Evolutionary conservation across 2,113 vertebrate genomes (phyloP), one percentile per base, ranked within the genome.

Genomic region (Chamaea fasciata): DNA sequence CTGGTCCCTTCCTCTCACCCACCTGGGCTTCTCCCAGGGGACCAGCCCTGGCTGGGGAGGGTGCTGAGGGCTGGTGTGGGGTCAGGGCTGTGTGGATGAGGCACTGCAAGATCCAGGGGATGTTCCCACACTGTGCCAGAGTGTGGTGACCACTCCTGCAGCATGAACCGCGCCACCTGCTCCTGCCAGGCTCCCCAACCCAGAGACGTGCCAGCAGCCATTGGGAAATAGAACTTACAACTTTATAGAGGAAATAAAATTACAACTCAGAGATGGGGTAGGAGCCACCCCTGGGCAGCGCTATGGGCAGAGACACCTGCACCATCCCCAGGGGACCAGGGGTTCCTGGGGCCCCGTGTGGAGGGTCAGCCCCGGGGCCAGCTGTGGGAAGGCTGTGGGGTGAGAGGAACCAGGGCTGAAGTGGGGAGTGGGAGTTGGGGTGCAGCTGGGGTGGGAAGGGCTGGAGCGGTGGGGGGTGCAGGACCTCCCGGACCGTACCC

Each of bases 191-290:
- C 33, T 57, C 28, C 59, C 68, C 83, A 27, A 18, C 22, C 39
- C 65, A 57, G 57, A 57, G 63, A 94, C 3, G 2, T 55, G 39
- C n/a, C 53, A 30, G 53, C 37, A 85, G 53, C n/a, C 39, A 0
- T 14, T 41, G 52, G 71, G 90, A 91, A 88, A 87, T 2, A 92
- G 67, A 94, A 94, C 57, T 37, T 35, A 76, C 67, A 62, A 65
- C 70, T 97, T 97, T 95, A 96, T 95, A 69, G 53, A 91, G 84
- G 88, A 95, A 95, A 95, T 95, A 96, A 96, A 96, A 95, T 95
- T 94, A 95, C 93, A 92, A 52, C 78, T 62, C 39, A 89, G 89
- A 60, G 35, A 24, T 4, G 63, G 70, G 11, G 59, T 60, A 89
- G 69, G 56, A 70, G 12, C 44, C 3, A 1, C 52, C 55, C 88